Base-by-base conservation (phyloP, 37 sponge, comb jelly and placozoan species). In the Theonella swinhoei region DNA sequence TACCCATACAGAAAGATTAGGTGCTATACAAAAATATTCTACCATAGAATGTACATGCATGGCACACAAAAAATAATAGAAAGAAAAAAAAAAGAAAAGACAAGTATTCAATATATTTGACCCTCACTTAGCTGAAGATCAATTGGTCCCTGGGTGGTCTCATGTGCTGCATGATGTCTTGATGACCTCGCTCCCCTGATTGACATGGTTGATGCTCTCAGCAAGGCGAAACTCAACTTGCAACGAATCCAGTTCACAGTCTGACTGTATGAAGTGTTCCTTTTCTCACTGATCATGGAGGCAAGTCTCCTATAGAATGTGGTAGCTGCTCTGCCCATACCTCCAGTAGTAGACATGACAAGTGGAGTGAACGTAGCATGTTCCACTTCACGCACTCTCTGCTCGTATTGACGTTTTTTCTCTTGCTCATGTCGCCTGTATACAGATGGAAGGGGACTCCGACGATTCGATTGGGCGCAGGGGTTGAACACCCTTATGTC, bases 251-350 rank as follows among this genome's bases (percentile, higher is more conserved):
- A 47, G 54, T 47, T 23, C 5, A 65, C 25, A 20, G 24, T 65
- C n/a, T 29, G 3, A 25, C 76, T 42, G 58, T 75, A 75, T n/a
- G 19, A 29, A 19, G 19, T 20, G 11, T 20, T 20, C 29, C n/a
- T 20, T 65, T 20, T 65, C 66, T 65, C 66, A 65, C 66, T 65
- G 66, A 65, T 65, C 66, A 65, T 65, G 66, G 66, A 65, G 66
- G 66, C 66, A 65, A 65, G 66, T 20, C 24, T 65, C 30, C 19
- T 26, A 20, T 47, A 47, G 54, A 47, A 47, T 47, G 54, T 47
- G 54, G 54, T 47, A 17, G 54, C 7, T 17, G 14, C 54, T 47
- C 14, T 47, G 54, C 54, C 14, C 54, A 47, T 47, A 47, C 54
- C 54, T 47, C 54, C 54, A 47, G 54, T 47, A 47, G 54, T 47